A percentile compares a stretch with the other conserved stretches of the same genome.
phyloP scores from a whole-genome alignment of 2,888 invertebrate genomes.

The Teleiodes luculella region DNA sequence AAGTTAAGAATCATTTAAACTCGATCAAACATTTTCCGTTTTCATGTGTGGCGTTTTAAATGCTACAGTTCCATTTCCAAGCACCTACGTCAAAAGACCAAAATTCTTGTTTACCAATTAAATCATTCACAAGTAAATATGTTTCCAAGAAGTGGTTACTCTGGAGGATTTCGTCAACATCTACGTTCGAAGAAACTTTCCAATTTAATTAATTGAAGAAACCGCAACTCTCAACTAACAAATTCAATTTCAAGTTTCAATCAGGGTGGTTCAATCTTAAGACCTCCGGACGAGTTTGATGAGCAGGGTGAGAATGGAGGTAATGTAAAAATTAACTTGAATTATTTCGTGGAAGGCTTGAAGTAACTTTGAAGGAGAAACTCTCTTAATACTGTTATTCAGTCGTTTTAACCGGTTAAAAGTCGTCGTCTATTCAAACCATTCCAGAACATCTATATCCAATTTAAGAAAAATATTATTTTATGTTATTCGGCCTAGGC shows the following conservation, averaged over 20 bases:
- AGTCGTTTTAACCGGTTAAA: no score
- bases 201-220: conserved; percentile 39
- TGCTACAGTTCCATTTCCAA: no score
- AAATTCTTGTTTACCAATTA: not conserved
- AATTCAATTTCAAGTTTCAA: conserved; percentile 33
- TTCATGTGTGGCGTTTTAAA: no score
- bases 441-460: no score
- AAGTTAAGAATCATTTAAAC: no score
- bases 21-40: no score
- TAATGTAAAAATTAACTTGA: conserved; percentile 4
- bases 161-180: conserved; percentile 9
- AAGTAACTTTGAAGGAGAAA: not conserved
- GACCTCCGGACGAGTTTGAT: conserved; percentile 16
- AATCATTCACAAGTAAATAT: conserved; percentile 8
- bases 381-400: no score
- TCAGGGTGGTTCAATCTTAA: conserved; percentile 20
- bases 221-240: conserved; percentile 42
- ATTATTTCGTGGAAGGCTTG: not conserved
- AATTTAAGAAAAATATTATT: no score
- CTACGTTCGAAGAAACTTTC: conserved; percentile 27
- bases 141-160: conserved; percentile 1
- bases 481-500: no score
- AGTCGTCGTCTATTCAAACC: no score
- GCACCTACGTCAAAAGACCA: not conserved
- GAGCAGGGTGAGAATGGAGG: conserved; percentile 11